phyloP scores from a whole-genome alignment of 2,888 invertebrate genomes.

The Drosophila melanocephala region DNA sequence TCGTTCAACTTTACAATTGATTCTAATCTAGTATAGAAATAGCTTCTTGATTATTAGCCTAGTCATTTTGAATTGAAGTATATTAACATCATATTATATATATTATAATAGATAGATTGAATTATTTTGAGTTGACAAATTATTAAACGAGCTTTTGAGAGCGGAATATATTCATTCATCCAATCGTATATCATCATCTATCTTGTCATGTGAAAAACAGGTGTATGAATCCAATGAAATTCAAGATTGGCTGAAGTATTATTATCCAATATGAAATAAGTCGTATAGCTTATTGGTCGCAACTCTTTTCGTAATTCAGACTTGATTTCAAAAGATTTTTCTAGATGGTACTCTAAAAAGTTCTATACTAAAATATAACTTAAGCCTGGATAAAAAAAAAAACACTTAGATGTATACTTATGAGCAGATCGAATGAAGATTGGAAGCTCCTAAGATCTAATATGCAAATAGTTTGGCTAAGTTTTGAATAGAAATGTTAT shows the following conservation, averaged over 20 bases:
- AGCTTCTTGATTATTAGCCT: background rate
- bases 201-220: background rate
- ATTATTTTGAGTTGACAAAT: background rate
- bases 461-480: slow-evolving; percentile 3
- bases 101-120: background rate
- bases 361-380: background rate
- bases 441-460: slow-evolving; percentile 13
- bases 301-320: background rate
- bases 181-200: background rate
- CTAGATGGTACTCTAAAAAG: background rate
- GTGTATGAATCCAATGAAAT: background rate
- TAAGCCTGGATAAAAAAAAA: background rate
- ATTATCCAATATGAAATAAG: background rate
- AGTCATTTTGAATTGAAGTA: background rate
- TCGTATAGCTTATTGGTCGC: no score
- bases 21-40: background rate
- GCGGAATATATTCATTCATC: background rate
- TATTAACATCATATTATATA: background rate
- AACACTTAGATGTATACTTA: slow-evolving; percentile 1
- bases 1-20: background rate
- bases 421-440: background rate
- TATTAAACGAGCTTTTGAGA: background rate
- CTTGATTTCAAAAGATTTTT: background rate
- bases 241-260: background rate
- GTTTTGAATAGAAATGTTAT: slow-evolving; percentile 4